Conservation (phyloP, 2,888 invertebrate genomes). For the Tortrix viridana region DNA sequence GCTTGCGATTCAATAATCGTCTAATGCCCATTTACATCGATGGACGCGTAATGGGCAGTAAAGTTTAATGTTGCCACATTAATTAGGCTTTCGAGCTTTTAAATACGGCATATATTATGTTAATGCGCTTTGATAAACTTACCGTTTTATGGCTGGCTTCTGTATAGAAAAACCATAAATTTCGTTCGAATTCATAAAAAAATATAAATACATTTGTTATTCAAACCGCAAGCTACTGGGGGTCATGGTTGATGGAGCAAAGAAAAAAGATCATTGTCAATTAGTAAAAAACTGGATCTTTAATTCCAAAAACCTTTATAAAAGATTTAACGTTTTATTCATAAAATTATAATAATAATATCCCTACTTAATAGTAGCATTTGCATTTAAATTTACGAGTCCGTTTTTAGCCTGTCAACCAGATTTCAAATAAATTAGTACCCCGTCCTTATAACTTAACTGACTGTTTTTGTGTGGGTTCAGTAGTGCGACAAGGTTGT, state of each 20-base stretch:
- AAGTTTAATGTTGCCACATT: constrained; percentile 31
- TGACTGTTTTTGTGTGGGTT: neutral
- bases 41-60: constrained; percentile 17
- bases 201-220: too few species aligned
- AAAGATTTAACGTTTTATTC: too few species aligned
- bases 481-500: constrained; percentile 1
- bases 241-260: too few species aligned
- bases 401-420: too few species aligned
- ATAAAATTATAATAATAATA: too few species aligned
- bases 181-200: too few species aligned
- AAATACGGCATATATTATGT: constrained; percentile 29
- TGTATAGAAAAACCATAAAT: constrained; percentile 3
- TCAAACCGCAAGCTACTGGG: too few species aligned
- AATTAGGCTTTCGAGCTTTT: constrained; percentile 28
- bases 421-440: neutral
- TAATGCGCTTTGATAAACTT: constrained; percentile 29
- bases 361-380: too few species aligned
- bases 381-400: too few species aligned
- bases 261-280: too few species aligned
- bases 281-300: too few species aligned
- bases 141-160: constrained; percentile 16
- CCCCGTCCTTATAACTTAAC: neutral
- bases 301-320: too few species aligned
- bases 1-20: constrained; percentile 7
- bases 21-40: constrained; percentile 25